A percentile compares a stretch with the other conserved stretches of the same genome.
phyloP scores from a whole-genome alignment of 1,140 invertebrate genomes.

The Drosophila saltans region DNA sequence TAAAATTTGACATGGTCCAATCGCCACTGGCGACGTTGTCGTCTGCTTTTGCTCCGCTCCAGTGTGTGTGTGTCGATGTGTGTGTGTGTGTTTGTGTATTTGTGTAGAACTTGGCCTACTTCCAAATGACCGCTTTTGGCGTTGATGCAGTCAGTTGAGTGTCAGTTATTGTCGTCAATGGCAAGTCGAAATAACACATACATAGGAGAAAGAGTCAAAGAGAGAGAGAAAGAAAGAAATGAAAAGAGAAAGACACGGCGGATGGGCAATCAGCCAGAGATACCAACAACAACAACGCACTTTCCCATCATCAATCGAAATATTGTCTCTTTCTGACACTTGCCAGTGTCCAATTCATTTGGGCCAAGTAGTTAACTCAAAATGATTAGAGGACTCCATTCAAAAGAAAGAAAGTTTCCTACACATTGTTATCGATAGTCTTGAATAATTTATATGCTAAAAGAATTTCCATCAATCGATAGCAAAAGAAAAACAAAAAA shows the following conservation, averaged over 20 bases:
- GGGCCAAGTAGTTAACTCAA: constrained; percentile 22
- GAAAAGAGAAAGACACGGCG: constrained; percentile 28
- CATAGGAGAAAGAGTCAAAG: constrained; percentile 14
- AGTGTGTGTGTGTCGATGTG: constrained; percentile 23
- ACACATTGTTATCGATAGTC: background rate
- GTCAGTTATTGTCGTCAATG: constrained; percentile 22
- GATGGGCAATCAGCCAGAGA: constrained; percentile 1
- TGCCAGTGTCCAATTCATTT: constrained; percentile 25
- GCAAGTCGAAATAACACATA: constrained; percentile 13
- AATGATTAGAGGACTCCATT: background rate
- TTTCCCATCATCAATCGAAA: constrained; percentile 48
- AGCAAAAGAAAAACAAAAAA: background rate
- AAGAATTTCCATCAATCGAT: too few species aligned
- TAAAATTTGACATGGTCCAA: constrained; percentile 41
- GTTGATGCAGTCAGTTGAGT: constrained; percentile 28
- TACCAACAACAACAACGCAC: constrained; percentile 40
- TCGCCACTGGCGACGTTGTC: constrained; percentile 32
- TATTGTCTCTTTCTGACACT: constrained; percentile 29
- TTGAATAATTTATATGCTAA: too few species aligned
- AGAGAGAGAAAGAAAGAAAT: constrained; percentile 35
- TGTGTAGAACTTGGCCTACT: constrained; percentile 68
- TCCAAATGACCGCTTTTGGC: constrained; percentile 63
- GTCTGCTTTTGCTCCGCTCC: background rate
- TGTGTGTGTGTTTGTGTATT: constrained; percentile 13
- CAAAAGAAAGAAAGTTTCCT: background rate